Evolutionary conservation across 2,888 invertebrate genomes (phyloP), one percentile per base, ranked within the genome.

Genomic region (Callosobruchus maculatus): DNA sequence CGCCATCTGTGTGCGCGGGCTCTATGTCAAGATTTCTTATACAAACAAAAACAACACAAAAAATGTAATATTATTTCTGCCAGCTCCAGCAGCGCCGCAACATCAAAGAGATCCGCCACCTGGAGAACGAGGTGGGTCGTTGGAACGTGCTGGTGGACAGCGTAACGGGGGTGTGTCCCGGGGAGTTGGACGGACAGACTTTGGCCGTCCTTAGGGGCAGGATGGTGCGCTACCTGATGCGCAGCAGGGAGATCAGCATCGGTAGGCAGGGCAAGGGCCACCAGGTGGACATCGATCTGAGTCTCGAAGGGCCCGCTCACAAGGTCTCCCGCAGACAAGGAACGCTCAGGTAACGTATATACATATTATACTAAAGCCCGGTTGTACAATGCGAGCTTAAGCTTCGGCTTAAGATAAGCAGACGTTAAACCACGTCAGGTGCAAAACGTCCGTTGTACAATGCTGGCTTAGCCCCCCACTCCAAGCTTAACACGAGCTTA

Each of bases 81-180:
- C 18, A 68, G 74, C 90, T 93, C 68, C 95, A 95, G 85, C 91
- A 92, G 90, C 90, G 85, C 66, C 77, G 81, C 67, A 87, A 85
- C 78, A 80, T 85, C 9, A 83, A 81, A 80, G 96, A 97, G 86
- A 96, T 98, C 71, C 91, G 97, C 9, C 90, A 94, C 70, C 85
- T 98, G 74, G 98, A 98, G 86, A 95, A 95, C 82, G 97, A 98
- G 82, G 86, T 97, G 73, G 82, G 81, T 9, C 93, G 97, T 75
- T 97, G 97, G 96, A 97, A 97, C 85, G 95, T 95, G 0, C 87
- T 98, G 77, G 97, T 98, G 21, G 97, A 98, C 86, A 95, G 95
- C 49, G 94, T 97, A 20, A 93, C 94, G 68, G 94, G 95, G 0
- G 93, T 94, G 0, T 94, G 93, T 78, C 93, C 93, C 18, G 93